Base-by-base conservation (phyloP, 1,140 invertebrate genomes). In the Drosophila sturtevanti region DNA sequence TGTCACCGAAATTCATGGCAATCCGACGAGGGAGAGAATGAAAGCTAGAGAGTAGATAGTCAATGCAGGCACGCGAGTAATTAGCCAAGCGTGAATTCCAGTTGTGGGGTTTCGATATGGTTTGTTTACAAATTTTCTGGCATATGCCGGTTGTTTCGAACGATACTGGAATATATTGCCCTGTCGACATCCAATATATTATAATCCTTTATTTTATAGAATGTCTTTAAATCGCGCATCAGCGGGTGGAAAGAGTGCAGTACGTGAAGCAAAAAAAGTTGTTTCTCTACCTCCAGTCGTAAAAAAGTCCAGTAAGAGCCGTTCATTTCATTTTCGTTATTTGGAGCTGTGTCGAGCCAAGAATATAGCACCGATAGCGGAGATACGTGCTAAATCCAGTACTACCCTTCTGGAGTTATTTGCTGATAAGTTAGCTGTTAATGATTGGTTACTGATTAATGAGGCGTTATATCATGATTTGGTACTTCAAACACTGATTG, bases 391-490 rank as follows among this genome's bases (percentile, higher is more conserved):
- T 1, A 93, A 92, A 67, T 86, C 89, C 4, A 93, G 92, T 72
- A 91, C 91, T 35, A 92, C 89, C 1, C 68, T 91, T 1, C 79
- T 95, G 34, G 94, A 95, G 60, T 93, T 95, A 51, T 92, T 92
- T 22, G 93, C 93, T 9, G 95, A 95, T 79, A 93, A 94, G 34
- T 87, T 95, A 21, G 94, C 94, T 60, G 92, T 94, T 59, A 94
- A 93, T 63, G 94, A 95, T 63, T 95, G 95, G 95, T 86, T 86
- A 10, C 93, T 94, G 2, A 93, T 95, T 4, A 81, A 94, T 24
- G 93, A 94, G 54, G 93, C 95, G 0, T 69, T 95, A 0, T 92
- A 93, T 0, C 79, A 93, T 21, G 95, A 95, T 77, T 92, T 93
- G 7, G 93, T 92, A 18, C 90, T 95, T 4, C 93, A 94, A 71